Percentiles rank a stretch among this genome's conserved stretches.
These are phyloP conservation scores for Poecilia velifera DNA, from an alignment of 2,797 vertebrate genomes.

Conservation along the genomic window DNA sequence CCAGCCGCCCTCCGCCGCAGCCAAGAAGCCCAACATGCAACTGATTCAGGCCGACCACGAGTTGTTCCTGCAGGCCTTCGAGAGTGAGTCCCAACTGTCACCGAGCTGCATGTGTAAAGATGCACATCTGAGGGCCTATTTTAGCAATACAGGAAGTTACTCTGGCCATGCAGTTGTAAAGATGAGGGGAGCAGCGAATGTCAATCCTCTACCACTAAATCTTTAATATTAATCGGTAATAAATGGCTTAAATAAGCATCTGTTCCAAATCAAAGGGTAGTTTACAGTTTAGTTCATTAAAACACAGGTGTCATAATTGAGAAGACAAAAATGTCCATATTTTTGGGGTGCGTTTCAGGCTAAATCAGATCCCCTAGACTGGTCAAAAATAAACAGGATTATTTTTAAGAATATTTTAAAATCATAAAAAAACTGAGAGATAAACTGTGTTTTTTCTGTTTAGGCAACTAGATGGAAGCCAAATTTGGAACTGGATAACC, in stretches of 20 bases:
- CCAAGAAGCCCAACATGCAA: constrained; percentile 93
- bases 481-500: neutral
- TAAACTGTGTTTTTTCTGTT: neutral
- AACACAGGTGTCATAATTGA: neutral
- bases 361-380: neutral
- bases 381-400: neutral
- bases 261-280: neutral
- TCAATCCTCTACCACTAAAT: neutral
- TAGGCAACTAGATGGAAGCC: neutral
- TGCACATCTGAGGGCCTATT: neutral
- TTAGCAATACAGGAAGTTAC: neutral
- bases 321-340: neutral
- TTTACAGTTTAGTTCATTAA: neutral
- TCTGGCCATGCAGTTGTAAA: neutral
- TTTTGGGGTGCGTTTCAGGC: neutral
- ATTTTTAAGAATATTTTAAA: neutral
- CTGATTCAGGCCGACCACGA: constrained; percentile 94
- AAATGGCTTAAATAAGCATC: neutral
- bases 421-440: neutral
- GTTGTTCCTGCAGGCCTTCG: constrained; percentile 96
- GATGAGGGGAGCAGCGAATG: neutral
- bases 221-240: neutral
- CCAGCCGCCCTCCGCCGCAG: constrained; percentile 79
- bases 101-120: neutral
- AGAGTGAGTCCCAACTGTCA: constrained; percentile 86